Percentiles rank a stretch among this genome's conserved stretches.
phyloP scores from a whole-genome alignment of 2,888 invertebrate species.

The Ophion slaviceki region DNA sequence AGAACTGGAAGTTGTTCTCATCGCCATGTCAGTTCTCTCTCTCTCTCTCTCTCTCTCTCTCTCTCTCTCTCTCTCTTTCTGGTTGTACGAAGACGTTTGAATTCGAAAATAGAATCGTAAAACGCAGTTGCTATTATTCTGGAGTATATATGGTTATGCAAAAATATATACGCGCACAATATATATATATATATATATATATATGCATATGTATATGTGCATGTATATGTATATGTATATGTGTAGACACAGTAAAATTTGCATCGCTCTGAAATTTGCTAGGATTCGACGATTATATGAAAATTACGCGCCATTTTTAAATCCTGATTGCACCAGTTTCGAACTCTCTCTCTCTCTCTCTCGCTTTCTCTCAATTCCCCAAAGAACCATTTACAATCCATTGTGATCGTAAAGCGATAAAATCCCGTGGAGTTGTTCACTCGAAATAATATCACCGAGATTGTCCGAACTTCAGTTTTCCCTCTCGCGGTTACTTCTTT shows the following conservation, averaged over 20 bases:
- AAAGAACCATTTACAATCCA: constrained; percentile 8
- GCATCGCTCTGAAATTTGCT: not conserved
- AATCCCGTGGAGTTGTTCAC: not conserved
- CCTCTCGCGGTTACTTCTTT: constrained; percentile 6
- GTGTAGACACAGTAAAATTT: constrained; percentile 14
- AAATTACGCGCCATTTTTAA: constrained; percentile 33
- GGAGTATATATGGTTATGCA: constrained; percentile 16
- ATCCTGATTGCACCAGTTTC: constrained; percentile 26
- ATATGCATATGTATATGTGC: not conserved
- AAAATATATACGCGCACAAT: not conserved
- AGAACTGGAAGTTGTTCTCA: constrained; percentile 56
- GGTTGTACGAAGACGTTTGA: constrained; percentile 65
- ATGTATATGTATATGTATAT: no score
- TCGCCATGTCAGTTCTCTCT: constrained; percentile 15
- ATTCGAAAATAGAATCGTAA: constrained; percentile 74
- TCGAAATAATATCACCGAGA: constrained; percentile 18
- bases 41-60: constrained; percentile 64
- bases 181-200: not conserved
- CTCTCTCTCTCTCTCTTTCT: constrained; percentile 59
- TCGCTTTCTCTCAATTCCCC: constrained; percentile 8
- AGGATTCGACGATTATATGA: constrained; percentile 28
- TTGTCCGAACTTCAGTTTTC: constrained; percentile 24
- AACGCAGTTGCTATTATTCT: constrained; percentile 68
- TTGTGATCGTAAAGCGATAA: constrained; percentile 12
- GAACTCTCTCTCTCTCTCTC: constrained; percentile 3